Conservation (phyloP, 2,888 invertebrate genomes). For the Frankliniella fusca region DNA sequence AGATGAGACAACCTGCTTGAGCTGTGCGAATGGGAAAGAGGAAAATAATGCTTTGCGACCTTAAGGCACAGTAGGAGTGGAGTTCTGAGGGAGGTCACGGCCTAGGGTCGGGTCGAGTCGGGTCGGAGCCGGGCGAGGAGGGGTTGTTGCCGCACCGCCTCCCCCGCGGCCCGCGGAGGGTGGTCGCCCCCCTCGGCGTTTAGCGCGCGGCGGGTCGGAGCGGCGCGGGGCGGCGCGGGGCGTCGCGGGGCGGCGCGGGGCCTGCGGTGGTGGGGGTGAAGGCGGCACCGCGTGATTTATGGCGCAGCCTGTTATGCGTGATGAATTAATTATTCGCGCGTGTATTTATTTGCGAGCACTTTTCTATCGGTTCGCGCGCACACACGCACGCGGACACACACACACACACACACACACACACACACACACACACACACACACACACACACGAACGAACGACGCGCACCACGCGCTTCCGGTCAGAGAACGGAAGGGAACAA, state of each 20-base stretch:
- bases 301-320: neutral
- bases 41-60: too few relatives aligned
- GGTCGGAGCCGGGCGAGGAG: too few relatives aligned
- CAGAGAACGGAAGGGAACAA: neutral
- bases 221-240: neutral
- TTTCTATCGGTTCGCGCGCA: neutral
- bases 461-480: neutral
- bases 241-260: neutral
- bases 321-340: constrained; percentile 23
- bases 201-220: neutral
- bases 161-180: too few relatives aligned
- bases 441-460: neutral
- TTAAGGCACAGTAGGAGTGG: too few relatives aligned
- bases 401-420: too few relatives aligned
- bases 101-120: too few relatives aligned
- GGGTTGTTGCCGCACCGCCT: too few relatives aligned
- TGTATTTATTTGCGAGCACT: neutral
- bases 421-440: neutral
- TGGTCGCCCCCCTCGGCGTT: neutral
- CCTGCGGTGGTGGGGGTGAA: neutral
- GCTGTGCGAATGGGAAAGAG: too few relatives aligned
- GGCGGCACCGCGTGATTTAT: neutral
- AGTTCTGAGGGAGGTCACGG: too few relatives aligned
- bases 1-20: too few relatives aligned
- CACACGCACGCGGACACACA: too few relatives aligned